Evolutionary conservation across 2,888 invertebrate genomes (phyloP), one percentile per base, ranked within the genome.

Genomic region (Pseudeuparius sepicola): DNA sequence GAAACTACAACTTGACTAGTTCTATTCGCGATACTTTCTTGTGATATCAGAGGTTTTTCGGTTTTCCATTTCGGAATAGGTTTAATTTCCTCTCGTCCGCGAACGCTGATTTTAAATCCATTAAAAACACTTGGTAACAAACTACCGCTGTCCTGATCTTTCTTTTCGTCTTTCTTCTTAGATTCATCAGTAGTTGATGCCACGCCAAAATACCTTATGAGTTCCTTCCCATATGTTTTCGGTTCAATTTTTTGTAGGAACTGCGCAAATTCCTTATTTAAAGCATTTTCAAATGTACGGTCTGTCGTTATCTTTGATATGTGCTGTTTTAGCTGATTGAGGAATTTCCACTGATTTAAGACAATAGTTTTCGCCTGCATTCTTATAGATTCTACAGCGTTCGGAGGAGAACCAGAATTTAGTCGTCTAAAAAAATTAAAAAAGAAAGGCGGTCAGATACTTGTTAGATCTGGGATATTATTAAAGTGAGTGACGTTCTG

Each of bases 1-100:
- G 75, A 71, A 4, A 70, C 67, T 43, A 82, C 65, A 33, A 82
- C 70, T 52, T 79, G 75, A 29, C 68, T 69, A 3, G 80, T 81
- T 48, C 78, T 68, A 1, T 75, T 71, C 39, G 70, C 65, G n/a
- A 14, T 10, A 36, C 20, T 34, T 46, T 48, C 51, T 41, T 46
- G 47, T 27, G 47, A 40, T 12, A 46, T 24, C 14, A 41, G 23
- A 36, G 41, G 31, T 41, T 43, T 46, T 23, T 39, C 31, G 24
- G 43, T 49, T 46, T 68, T 70, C 70, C 70, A 70, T 44, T 67
- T 69, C 17, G 67, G 67, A n/a, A n/a, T n/a, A n/a, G n/a, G n/a
- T n/a, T n/a, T n/a, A n/a, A 39, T 39, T 14, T 47, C 51, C 39
- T 54, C 55, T 14, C 43, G 41, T 9, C 40, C 43, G 17, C 52